Evolutionary conservation across 2,888 invertebrate genomes (phyloP), one percentile per base, ranked within the genome.

Genomic region (Erebia epiphron): DNA sequence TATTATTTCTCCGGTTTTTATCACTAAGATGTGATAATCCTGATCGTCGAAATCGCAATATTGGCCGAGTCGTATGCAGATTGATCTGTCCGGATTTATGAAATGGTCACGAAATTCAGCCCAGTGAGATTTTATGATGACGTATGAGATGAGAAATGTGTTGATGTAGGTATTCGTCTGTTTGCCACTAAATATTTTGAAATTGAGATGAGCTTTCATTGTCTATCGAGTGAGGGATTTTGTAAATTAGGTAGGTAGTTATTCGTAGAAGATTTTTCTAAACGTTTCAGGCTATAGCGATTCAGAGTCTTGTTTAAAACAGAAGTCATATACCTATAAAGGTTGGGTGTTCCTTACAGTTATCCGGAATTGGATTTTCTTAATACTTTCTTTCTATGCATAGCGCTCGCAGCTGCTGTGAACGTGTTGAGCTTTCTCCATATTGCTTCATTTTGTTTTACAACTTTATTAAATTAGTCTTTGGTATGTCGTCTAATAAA

Each of bases 371-470:
- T 75, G 69, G 71, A 71, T 74, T 73, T 74, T 74, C 73, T 75
- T 77, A 77, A 77, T 76, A 77, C 75, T 71, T 69, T 72, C 68
- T 69, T 65, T 57, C 58, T 58, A 74, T 75, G 76, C 76, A 75
- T 75, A 74, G 66, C 73, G 75, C 71, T 75, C 77, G 64, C 79
- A 79, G 77, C 77, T 79, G 78, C 73, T 74, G 77, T 72, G 70
- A 76, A 76, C 75, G 72, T 74, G 75, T 73, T 75, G 68, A 69
- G 69, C 60, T 70, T 72, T 70, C 70, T 67, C 72, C 72, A 70
- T 75, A 75, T 76, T 75, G 76, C 69, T 75, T 73, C 73, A 69
- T 77, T 75, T 67, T 70, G 73, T 71, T 73, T 66, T 26, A 60
- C 57, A 70, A 56, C 67, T 67, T 73, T 75, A 75, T 75, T 72